These are phyloP conservation scores for Acanthurus lineatus DNA, from an alignment of 2,797 vertebrate species.

Conservation along the genomic window DNA sequence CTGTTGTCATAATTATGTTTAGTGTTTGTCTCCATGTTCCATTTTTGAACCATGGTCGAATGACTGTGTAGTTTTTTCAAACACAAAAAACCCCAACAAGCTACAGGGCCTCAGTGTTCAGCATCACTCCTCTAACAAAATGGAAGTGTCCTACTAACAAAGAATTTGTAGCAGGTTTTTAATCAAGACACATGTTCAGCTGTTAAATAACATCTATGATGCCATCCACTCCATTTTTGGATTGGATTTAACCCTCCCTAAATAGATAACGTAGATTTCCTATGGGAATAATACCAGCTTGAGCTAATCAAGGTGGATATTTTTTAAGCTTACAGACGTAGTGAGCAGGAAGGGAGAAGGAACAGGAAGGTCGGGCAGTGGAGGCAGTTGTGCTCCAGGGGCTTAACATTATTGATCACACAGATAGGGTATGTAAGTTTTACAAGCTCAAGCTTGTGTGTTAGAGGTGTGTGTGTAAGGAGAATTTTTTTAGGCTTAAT, in stretches of 20 bases:
- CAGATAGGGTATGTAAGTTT: conserved; percentile 37
- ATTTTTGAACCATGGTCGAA: conserved; percentile 43
- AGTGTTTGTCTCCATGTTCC: conserved; percentile 47
- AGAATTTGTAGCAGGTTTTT: conserved; percentile 5
- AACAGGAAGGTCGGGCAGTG: conserved; percentile 30
- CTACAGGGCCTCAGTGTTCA: background rate
- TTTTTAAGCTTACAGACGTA: conserved; percentile 53
- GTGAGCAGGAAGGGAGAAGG: conserved; percentile 41
- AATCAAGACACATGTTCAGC: conserved; percentile 14
- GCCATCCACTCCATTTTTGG: conserved; percentile 14
- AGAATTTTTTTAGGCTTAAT: background rate
- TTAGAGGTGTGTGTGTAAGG: background rate
- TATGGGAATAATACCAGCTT: conserved; percentile 50
- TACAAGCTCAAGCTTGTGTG: conserved; percentile 27
- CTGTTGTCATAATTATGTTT: conserved; percentile 25
- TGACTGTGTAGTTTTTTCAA: background rate
- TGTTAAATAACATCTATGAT: conserved; percentile 29
- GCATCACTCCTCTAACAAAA: background rate
- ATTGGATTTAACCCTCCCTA: conserved; percentile 29
- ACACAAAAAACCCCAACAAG: background rate
- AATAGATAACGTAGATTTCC: conserved; percentile 48
- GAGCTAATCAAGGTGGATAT: conserved; percentile 63
- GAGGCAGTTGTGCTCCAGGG: conserved; percentile 44
- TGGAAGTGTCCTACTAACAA: conserved; percentile 5
- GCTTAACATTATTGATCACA: conserved; percentile 63